Percentiles rank a stretch among this genome's conserved stretches.
phyloP scores from a whole-genome alignment of 2,797 vertebrate species.

The Naso thynnoides region DNA sequence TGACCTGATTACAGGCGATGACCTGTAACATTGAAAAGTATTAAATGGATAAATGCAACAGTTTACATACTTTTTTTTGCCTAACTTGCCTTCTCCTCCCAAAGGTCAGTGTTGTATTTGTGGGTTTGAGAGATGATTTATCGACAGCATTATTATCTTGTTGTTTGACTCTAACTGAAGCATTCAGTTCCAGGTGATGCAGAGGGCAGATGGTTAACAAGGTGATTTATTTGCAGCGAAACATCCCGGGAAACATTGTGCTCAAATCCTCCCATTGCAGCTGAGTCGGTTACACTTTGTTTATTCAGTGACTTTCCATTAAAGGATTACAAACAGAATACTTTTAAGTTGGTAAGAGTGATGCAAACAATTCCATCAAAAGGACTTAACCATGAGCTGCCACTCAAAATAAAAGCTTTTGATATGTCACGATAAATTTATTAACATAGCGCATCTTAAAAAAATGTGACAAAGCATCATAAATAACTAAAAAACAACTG shows the following conservation, averaged over 20 bases:
- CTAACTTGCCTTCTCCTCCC: not conserved
- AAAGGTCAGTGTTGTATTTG: not conserved
- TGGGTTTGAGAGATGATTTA: slow-evolving; percentile 17
- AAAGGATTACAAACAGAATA: slow-evolving; percentile 38
- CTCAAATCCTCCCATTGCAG: not conserved
- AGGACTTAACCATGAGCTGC: slow-evolving; percentile 36
- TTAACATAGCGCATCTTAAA: slow-evolving; percentile 11
- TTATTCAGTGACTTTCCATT: slow-evolving; percentile 36
- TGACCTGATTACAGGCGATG: too few species aligned
- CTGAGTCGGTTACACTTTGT: slow-evolving; percentile 1
- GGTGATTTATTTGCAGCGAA: slow-evolving; percentile 14
- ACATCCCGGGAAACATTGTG: slow-evolving; percentile 1
- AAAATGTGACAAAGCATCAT: not conserved
- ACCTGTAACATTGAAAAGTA: too few species aligned
- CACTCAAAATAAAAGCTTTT: slow-evolving; percentile 35
- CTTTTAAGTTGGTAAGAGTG: slow-evolving; percentile 39
- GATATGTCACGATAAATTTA: slow-evolving; percentile 36
- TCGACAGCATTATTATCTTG: not conserved
- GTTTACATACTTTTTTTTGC: not conserved
- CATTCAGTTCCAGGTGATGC: slow-evolving; percentile 8
- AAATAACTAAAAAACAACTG: slow-evolving; percentile 10
- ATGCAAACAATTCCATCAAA: slow-evolving; percentile 38
- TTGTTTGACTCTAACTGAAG: not conserved
- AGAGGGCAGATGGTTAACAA: not conserved
- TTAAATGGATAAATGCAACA: too few species aligned